Evolutionary conservation across 2,888 invertebrate species (phyloP), one percentile per base, ranked within the genome.

Genomic region (Argyresthia albistria): DNA sequence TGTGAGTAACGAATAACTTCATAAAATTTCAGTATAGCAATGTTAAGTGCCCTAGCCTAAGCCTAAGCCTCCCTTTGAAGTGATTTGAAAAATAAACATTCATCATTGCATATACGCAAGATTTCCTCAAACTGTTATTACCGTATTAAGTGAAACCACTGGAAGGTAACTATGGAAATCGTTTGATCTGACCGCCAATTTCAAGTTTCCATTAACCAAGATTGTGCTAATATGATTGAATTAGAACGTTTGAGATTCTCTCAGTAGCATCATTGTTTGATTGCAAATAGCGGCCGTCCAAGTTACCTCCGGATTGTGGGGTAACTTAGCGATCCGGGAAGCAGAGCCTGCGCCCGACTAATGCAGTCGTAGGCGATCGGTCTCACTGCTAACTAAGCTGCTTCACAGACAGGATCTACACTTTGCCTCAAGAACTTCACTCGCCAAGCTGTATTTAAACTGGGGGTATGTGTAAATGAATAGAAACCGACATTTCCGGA

Each of bases 291-390:
- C 65, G 69, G 70, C 70, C 76, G 76, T 80, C 81, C 76, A 81
- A 84, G 81, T 86, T 80, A 69, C 70, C 47, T 35, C 70, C 62
- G 73, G 76, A 77, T 81, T 80, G 80, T 69, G 73, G 76, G 73
- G 67, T 65, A 80, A 69, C 76, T 64, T 72, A 76, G 72, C 70
- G 75, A 70, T 69, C 66, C 16, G 47, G 25, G 8, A 67, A 74
- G 73, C 70, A 70, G 74, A 76, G 76, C 76, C 73, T 73, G 80
- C 77, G 78, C 80, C 81, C 80, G 82, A 79, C 80, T 84, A 84
- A 84, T 84, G 82, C 81, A 78, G 25, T 25, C 25, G 25, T 6
- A 2, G 25, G 25, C 25, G 25, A 25, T 25, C 25, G 25, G 25
- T 25, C 25, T 25, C 25, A 25, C 25, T 25, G 25, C 25, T 25